These are phyloP conservation scores for Drosophila equinoxialis DNA, from an alignment of 1,140 invertebrate species.

Conservation along the genomic window DNA sequence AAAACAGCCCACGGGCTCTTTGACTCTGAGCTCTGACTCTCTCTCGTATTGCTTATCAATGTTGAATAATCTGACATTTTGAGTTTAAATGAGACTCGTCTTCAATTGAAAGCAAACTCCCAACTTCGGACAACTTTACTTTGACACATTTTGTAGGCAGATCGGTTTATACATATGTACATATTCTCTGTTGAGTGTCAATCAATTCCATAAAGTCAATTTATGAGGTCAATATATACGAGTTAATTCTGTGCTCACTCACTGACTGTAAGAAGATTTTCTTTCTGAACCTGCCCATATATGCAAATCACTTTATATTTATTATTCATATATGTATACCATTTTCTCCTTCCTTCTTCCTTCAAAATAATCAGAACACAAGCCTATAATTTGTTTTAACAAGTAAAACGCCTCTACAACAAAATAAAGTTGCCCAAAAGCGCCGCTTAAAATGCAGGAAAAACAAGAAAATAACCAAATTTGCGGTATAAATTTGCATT, in stretches of 20 bases:
- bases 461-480: conserved; percentile 18
- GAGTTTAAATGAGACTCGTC: conserved; percentile 67
- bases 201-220: conserved; percentile 50
- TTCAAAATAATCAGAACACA: conserved; percentile 73
- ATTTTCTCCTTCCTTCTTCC: conserved; percentile 18
- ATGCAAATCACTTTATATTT: conserved; percentile 65
- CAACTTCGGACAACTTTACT: conserved; percentile 67
- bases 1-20: conserved; percentile 51
- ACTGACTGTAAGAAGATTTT: conserved; percentile 26
- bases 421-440: no score
- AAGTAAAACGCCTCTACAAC: conserved; percentile 66
- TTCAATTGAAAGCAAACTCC: conserved; percentile 41
- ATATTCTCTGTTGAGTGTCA: conserved; percentile 36
- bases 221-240: conserved; percentile 44
- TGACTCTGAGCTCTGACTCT: not conserved
- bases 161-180: conserved; percentile 37
- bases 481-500: conserved; percentile 60
- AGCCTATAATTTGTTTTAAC: conserved; percentile 79
- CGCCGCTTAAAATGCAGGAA: not conserved
- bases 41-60: conserved; percentile 50
- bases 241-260: conserved; percentile 26
- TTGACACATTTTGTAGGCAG: conserved; percentile 64
- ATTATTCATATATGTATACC: conserved; percentile 66
- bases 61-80: conserved; percentile 78
- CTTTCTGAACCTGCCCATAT: conserved; percentile 36